Base-by-base conservation (phyloP, 2,113 vertebrate species). In the Struthio camelus region DNA sequence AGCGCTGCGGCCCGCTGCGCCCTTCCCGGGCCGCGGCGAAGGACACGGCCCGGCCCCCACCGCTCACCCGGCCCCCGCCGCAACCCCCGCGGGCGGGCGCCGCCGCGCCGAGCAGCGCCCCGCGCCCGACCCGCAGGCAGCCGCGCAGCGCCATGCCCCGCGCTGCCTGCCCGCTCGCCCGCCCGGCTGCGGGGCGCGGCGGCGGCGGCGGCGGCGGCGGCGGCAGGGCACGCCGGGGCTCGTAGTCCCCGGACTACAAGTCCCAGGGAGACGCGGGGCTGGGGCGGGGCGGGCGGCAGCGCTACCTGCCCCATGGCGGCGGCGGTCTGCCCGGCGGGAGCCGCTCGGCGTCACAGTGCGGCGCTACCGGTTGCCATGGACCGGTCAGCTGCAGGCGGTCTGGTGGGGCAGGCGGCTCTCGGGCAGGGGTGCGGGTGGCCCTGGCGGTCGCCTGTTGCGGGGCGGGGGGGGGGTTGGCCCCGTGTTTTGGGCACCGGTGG, bases 191-290 rank as follows among this genome's bases (percentile, higher is more conserved):
- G n/a, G n/a, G n/a, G n/a, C n/a, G 25, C 11, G 70, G n/a, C 66
- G n/a, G n/a, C 56, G 50, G 70, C 34, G 77, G 40, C 80, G n/a
- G 25, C 11, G 70, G n/a, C 66, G n/a, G n/a, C 56, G 50, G 70
- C 34, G 77, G 40, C 80, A 22, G 80, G 46, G 83, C 78, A 67
- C 92, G 64, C 69, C 44, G 64, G 56, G 19, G 56, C 34, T 70
- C 34, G 64, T 84, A 84, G 88, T 53, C 61, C 54, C 22, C 19
- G 82, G 61, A 87, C 94, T 95, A 90, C 94, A 80, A 73, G 72
- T 95, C 94, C 94, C 90, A 56, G 91, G 16, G 54, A 62, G 69
- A n/a, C 46, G n/a, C 67, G 91, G 66, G 72, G 84, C 25, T 70
- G 70, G 70, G 84, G 44, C 38, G 62, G 56, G 64, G 40, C 30